phyloP scores from a whole-genome alignment of 2,888 invertebrate species.

The Cephus runcator region DNA sequence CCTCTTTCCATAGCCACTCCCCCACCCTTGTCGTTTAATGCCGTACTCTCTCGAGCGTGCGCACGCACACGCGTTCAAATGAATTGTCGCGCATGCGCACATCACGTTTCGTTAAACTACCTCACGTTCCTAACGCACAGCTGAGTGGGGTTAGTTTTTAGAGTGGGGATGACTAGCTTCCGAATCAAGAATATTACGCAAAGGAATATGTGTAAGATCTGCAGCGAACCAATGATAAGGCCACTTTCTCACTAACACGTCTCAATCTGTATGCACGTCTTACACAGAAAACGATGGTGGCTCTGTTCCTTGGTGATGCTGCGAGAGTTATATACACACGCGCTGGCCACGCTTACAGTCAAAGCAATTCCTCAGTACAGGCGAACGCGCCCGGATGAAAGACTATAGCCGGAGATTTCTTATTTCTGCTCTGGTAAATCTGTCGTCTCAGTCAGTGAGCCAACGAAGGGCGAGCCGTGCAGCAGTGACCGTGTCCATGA shows the following conservation, averaged over 20 bases:
- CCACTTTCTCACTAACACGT: neutral
- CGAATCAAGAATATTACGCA: neutral
- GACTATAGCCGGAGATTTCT: constrained; percentile 54
- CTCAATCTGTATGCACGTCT: neutral
- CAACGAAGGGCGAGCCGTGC: constrained; percentile 59
- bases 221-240: neutral
- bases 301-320: neutral
- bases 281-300: constrained; percentile 4
- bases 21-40: constrained; percentile 29
- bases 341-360: neutral
- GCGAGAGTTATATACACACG: neutral
- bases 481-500: constrained; percentile 54
- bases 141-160: neutral
- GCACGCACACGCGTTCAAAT: constrained; percentile 19
- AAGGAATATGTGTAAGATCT: neutral
- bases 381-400: constrained; percentile 1
- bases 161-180: neutral
- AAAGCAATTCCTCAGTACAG: neutral
- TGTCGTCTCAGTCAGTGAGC: constrained; percentile 64
- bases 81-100: neutral
- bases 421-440: constrained; percentile 65
- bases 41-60: constrained; percentile 41
- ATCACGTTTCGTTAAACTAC: neutral
- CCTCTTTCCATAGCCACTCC: constrained; percentile 51
- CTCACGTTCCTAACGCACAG: neutral